Percentiles rank a stretch among this genome's conserved stretches.
Evolutionary conservation across 2,113 vertebrate species (phyloP).

Genomic region (Sylvilagus bachmani): DNA sequence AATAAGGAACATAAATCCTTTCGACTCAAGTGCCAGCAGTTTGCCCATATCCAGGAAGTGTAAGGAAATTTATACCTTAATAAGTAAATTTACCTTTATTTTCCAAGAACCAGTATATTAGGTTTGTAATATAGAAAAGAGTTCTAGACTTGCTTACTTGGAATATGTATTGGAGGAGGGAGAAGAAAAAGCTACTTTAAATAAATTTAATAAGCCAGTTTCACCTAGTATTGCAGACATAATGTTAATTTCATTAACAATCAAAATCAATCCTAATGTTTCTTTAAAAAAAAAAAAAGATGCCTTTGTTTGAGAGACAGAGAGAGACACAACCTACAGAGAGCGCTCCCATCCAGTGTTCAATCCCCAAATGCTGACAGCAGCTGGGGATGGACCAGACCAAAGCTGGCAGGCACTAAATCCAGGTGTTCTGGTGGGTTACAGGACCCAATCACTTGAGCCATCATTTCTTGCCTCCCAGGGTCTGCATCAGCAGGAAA

Average conservation of each 20-base stretch:
- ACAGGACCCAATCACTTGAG: no score
- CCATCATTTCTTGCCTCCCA: no score
- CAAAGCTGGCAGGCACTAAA: no score
- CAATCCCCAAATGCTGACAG: no score
- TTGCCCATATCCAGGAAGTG: not conserved
- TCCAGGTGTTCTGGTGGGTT: no score
- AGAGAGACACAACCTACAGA: no score
- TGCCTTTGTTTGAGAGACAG: not conserved
- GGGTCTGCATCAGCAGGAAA: no score
- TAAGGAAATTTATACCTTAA: slow-evolving; percentile 55
- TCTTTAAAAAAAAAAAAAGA: not conserved
- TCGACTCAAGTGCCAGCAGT: slow-evolving; percentile 11
- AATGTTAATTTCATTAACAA: not conserved
- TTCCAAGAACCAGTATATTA: slow-evolving; percentile 31
- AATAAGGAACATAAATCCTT: slow-evolving; percentile 36
- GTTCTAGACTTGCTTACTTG: slow-evolving; percentile 25
- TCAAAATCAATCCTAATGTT: slow-evolving; percentile 6
- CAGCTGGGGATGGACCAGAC: no score
- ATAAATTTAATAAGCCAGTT: not conserved
- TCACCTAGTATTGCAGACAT: not conserved
- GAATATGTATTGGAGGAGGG: not conserved
- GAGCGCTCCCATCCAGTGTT: no score
- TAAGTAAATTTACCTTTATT: slow-evolving; percentile 30
- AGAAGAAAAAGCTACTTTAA: not conserved
- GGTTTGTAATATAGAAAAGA: not conserved